These are phyloP conservation scores for Drosophila trapezifrons DNA, from an alignment of 1,140 invertebrate species.

Conservation along the genomic window DNA sequence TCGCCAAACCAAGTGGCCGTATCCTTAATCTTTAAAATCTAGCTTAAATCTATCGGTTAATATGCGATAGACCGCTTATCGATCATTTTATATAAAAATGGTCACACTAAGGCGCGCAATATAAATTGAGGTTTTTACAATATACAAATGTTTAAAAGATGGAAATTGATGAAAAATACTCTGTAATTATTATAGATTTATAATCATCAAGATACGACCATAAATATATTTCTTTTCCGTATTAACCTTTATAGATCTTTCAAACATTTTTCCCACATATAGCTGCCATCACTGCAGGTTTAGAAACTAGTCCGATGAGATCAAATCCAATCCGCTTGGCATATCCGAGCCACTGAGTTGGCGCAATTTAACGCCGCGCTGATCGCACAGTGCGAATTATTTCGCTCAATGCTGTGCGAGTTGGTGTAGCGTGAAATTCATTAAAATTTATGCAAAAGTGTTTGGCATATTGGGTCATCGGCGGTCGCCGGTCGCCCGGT, in stretches of 20 bases:
- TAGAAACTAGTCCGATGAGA: constrained; percentile 18
- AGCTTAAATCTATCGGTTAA: no score
- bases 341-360: constrained; percentile 45
- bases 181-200: no score
- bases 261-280: not conserved
- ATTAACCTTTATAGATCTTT: not conserved
- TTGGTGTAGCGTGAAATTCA: constrained; percentile 75
- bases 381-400: constrained; percentile 72
- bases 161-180: no score
- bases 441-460: constrained; percentile 78
- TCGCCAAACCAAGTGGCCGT: no score
- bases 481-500: constrained; percentile 20
- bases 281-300: not conserved
- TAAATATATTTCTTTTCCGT: no score
- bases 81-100: no score
- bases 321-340: constrained; percentile 23
- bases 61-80: no score
- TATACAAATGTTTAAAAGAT: no score
- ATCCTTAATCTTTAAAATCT: no score
- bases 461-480: constrained; percentile 71
- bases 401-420: constrained; percentile 50
- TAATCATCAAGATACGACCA: no score
- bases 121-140: no score
- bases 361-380: constrained; percentile 75
- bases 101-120: no score